A percentile compares a stretch with the other conserved stretches of the same genome.
Evolutionary conservation across 2,797 vertebrate species (phyloP).

Genomic region (Enteromius thamalakanensis): DNA sequence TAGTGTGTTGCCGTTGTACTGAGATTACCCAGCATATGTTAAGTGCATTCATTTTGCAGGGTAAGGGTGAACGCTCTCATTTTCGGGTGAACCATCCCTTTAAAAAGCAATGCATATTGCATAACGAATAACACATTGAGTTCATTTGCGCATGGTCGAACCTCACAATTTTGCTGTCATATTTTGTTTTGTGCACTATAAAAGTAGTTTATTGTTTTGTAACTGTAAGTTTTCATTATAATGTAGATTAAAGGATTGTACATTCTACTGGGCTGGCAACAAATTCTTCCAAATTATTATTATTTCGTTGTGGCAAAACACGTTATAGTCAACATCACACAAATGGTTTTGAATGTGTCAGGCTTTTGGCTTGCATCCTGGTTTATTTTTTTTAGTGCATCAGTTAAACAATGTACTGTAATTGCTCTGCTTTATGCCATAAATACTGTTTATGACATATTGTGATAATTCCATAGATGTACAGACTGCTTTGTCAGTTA

Average conservation of each 20-base stretch:
- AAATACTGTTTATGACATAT: constrained; percentile 59
- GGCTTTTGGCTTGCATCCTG: constrained; percentile 49
- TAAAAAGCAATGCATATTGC: background rate
- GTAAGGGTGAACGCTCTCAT: background rate
- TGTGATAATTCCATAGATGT: constrained; percentile 50
- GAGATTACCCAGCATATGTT: background rate
- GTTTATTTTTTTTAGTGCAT: constrained; percentile 58
- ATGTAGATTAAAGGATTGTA: constrained; percentile 44
- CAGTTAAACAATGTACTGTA: constrained; percentile 60
- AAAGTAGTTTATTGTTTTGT: constrained; percentile 47
- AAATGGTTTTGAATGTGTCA: constrained; percentile 54
- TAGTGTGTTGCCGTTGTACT: background rate
- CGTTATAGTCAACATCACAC: constrained; percentile 50
- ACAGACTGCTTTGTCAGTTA: constrained; percentile 58
- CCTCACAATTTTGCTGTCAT: constrained; percentile 38
- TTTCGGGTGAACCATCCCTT: background rate
- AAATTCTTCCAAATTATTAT: constrained; percentile 52
- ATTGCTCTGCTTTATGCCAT: constrained; percentile 63
- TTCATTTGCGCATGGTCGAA: constrained; percentile 25
- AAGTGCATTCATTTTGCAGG: background rate
- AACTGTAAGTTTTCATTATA: constrained; percentile 36
- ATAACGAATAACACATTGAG: constrained; percentile 24
- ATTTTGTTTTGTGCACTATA: constrained; percentile 28
- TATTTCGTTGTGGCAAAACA: constrained; percentile 51
- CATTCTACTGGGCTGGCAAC: constrained; percentile 47